Conservation (phyloP, 1,140 invertebrate genomes). For the Himalopsyche phryganea region DNA sequence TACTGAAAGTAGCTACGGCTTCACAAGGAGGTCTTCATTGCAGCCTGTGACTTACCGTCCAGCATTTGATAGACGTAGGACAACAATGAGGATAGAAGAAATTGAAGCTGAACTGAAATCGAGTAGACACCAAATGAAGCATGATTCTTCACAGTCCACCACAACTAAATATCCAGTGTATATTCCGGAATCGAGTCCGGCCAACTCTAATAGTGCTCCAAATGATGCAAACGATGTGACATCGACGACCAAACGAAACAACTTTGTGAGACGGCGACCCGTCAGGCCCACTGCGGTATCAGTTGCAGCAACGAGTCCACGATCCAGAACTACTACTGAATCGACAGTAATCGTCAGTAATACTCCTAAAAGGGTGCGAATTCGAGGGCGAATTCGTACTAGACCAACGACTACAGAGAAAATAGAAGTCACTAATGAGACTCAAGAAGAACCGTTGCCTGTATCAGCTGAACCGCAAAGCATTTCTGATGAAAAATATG, state of each 20-base stretch:
- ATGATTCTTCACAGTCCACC: slow-evolving; percentile 14
- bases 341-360: slow-evolving; percentile 17
- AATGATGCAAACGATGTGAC: slow-evolving; percentile 16
- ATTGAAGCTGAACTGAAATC: slow-evolving; percentile 51
- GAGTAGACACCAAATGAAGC: slow-evolving; percentile 33
- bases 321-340: slow-evolving; percentile 21
- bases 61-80: slow-evolving; percentile 45
- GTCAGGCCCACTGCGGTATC: slow-evolving; percentile 24
- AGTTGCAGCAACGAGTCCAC: slow-evolving; percentile 24
- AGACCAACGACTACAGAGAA: slow-evolving; percentile 32
- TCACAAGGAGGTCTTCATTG: slow-evolving; percentile 32
- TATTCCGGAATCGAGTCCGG: slow-evolving; percentile 25
- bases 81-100: slow-evolving; percentile 53
- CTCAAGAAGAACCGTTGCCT: slow-evolving; percentile 29
- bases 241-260: slow-evolving; percentile 25
- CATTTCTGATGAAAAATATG: slow-evolving; percentile 20
- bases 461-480: slow-evolving; percentile 20
- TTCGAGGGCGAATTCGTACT: slow-evolving; percentile 34
- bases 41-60: slow-evolving; percentile 49
- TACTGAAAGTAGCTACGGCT: slow-evolving; percentile 11
- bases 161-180: slow-evolving; percentile 31
- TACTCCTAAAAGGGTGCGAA: slow-evolving; percentile 27
- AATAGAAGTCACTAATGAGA: slow-evolving; percentile 14
- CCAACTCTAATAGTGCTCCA: slow-evolving; percentile 1
- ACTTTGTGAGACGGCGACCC: slow-evolving; percentile 29